Evolutionary conservation across 2,113 vertebrate species (phyloP).

Genomic region (Alethe castanea): DNA sequence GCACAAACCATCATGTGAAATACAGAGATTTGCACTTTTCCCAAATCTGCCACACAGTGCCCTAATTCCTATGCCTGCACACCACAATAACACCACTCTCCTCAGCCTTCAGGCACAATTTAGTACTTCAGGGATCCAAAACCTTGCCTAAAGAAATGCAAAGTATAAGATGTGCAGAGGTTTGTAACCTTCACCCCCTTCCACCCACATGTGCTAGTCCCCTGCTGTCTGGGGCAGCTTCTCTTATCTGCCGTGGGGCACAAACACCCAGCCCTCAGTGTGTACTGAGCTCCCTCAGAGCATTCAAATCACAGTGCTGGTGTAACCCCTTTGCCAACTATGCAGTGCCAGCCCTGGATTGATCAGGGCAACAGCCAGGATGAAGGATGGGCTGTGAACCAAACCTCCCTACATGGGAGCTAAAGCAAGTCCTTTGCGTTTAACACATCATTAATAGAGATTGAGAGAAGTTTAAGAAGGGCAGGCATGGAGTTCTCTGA

Average conservation of each 20-base stretch:
- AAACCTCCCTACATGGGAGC: neutral
- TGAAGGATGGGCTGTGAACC: neutral
- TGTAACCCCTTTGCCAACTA: neutral
- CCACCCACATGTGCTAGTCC: neutral
- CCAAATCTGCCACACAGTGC: neutral
- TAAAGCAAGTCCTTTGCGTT: neutral
- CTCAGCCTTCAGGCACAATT: neutral
- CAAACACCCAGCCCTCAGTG: neutral
- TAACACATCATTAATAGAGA: neutral
- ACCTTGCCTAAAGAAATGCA: neutral
- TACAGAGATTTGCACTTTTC: neutral
- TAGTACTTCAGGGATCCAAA: neutral
- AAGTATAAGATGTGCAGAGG: neutral
- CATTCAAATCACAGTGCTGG: neutral
- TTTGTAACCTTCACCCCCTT: neutral
- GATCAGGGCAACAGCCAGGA: neutral
- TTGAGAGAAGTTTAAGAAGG: neutral
- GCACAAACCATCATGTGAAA: neutral
- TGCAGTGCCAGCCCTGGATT: neutral
- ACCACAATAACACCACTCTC: neutral
- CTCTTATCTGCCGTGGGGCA: neutral
- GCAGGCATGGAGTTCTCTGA: neutral
- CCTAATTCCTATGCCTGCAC: neutral
- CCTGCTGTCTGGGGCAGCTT: neutral
- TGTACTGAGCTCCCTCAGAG: neutral